phyloP scores from a whole-genome alignment of 2,113 vertebrate genomes.

The Dipodomys stephensi region DNA sequence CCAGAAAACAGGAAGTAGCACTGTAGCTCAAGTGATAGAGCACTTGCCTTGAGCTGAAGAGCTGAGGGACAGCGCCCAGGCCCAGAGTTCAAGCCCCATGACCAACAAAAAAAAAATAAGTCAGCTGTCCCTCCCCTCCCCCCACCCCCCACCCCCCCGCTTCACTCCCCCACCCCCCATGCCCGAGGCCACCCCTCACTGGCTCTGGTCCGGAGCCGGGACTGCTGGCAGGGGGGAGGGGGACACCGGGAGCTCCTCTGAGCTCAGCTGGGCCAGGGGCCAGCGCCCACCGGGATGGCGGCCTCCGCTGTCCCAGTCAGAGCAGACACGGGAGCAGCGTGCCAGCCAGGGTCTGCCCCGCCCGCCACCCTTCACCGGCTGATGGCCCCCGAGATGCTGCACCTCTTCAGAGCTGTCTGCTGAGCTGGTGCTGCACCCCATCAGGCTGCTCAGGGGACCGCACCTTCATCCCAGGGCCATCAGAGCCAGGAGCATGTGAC shows the following conservation, averaged over 20 bases:
- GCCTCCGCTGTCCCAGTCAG: not conserved
- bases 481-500: too few relatives aligned
- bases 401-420: not conserved
- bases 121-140: not conserved
- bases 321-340: too few relatives aligned
- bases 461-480: too few relatives aligned
- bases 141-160: rapidly evolving
- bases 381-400: not conserved
- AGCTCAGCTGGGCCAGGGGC: not conserved
- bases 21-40: too few relatives aligned
- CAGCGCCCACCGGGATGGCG: not conserved
- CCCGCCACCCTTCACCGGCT: too few relatives aligned
- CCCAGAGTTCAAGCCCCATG: too few relatives aligned
- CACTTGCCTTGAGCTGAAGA: too few relatives aligned
- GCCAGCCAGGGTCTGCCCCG: not conserved
- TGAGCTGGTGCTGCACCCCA: rapidly evolving
- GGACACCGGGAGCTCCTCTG: rapidly evolving
- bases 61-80: too few relatives aligned
- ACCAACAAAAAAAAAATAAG: too few relatives aligned
- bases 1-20: too few relatives aligned
- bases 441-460: not conserved
- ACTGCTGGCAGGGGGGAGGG: too few relatives aligned
- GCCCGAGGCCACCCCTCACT: not conserved
- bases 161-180: rapidly evolving
- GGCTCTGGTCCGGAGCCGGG: too few relatives aligned